Base-by-base conservation (phyloP, 2,797 vertebrate genomes). In the Sebastes miniatus region DNA sequence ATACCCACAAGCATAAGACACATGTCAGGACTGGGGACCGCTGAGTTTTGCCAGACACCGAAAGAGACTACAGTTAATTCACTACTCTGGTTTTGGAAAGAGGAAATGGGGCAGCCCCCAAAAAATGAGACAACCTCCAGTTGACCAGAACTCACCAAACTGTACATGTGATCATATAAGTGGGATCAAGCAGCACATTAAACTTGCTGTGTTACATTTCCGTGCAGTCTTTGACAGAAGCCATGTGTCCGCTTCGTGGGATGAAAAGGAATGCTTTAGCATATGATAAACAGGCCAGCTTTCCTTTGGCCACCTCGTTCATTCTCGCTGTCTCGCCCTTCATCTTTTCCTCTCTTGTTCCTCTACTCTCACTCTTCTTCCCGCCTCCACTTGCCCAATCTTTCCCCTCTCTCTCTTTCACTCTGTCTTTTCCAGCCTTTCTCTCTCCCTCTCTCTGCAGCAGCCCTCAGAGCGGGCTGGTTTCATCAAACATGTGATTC, bases 401-500 rank as follows among this genome's bases (percentile, higher is more conserved):
- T 67, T 80, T 73, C 59, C 80, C 13, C 64, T 25, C 63, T 9
- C 29, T 63, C 59, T 66, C 47, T 22, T 12, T 32, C 61, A 50
- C 34, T 20, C 22, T 2, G 25, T 36, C 43, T 34, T 29, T 77
- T 47, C 52, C 68, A 36, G 22, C 18, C 32, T 66, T 8, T 36
- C 22, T 25, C 25, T 56, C 69, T 25, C 67, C 36, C 29, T 39
- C 77, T 29, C 67, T 62, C 73, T 31, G 79, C 80, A 69, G 75
- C 89, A 87, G 87, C 81, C 86, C 65, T 84, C 80, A 71, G 83
- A 76, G 73, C 29, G 58, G 75, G 79, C 81, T 81, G 85, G 80
- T 89, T 90, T 91, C 88, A 93, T 92, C 87, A 85, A 94, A 94
- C 93, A 93, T 92, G 92, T 87, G 81, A 92, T 93, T 92, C 93